phyloP scores from a whole-genome alignment of 1,140 invertebrate genomes.

The Bombus sylvicola region DNA sequence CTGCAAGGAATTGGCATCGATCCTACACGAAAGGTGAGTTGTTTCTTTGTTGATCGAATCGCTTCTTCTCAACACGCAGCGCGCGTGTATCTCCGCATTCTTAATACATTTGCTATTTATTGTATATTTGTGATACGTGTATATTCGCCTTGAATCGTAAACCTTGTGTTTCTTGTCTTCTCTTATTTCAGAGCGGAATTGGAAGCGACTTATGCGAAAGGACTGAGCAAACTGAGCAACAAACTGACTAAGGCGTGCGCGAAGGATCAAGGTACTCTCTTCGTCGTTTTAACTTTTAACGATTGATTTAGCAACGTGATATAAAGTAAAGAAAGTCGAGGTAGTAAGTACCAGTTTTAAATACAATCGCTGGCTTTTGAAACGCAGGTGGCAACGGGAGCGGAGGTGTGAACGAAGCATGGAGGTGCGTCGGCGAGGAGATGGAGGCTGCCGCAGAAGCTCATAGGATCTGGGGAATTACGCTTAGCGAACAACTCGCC shows the following conservation, averaged over 20 bases:
- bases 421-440: conserved; percentile 94
- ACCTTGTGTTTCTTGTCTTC: not conserved
- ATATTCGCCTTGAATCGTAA: too few species aligned
- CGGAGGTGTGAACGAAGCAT: conserved; percentile 93
- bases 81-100: too few species aligned
- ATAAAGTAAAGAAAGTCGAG: not conserved
- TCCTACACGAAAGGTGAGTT: conserved; percentile 93
- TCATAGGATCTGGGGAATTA: conserved; percentile 90
- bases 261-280: conserved; percentile 81
- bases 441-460: conserved; percentile 95
- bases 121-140: too few species aligned
- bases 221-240: conserved; percentile 91
- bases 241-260: conserved; percentile 92
- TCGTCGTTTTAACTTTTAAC: not conserved
- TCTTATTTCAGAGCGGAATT: conserved; percentile 88
- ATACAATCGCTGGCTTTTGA: conserved; percentile 11
- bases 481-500: conserved; percentile 93
- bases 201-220: conserved; percentile 95
- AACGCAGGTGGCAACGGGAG: conserved; percentile 86
- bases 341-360: not conserved
- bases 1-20: conserved; percentile 93
- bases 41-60: not conserved
- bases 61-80: too few species aligned
- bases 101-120: not conserved
- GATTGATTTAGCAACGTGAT: not conserved